Evolutionary conservation across 2,888 invertebrate species (phyloP).

Genomic region (Itoplectis maculator): DNA sequence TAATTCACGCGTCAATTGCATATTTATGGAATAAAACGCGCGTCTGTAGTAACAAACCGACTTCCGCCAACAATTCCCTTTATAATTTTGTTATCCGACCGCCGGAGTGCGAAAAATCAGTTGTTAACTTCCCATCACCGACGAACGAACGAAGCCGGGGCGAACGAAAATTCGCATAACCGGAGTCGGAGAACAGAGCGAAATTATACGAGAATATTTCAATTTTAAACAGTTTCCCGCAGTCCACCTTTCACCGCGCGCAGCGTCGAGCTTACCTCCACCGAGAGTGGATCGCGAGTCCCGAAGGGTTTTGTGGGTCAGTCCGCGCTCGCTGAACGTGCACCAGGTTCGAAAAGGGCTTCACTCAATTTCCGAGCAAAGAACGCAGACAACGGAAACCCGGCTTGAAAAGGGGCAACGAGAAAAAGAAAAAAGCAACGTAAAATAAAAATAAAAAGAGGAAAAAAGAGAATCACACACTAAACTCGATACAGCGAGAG

Average conservation of each 20-base stretch:
- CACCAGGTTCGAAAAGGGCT: conserved; percentile 29
- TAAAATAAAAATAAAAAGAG: conserved; percentile 20
- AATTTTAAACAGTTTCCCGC: neutral
- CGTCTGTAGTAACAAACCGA: neutral
- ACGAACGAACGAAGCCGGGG: neutral
- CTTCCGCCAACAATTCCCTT: neutral
- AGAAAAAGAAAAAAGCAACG: neutral
- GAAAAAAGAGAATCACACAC: conserved; percentile 45
- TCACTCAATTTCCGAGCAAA: conserved; percentile 31
- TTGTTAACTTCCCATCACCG: neutral
- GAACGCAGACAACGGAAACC: conserved; percentile 13
- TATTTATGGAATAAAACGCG: too few species aligned
- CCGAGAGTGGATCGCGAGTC: conserved; percentile 33
- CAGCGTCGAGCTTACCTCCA: conserved; percentile 44
- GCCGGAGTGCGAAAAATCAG: neutral
- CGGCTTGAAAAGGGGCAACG: conserved; percentile 2
- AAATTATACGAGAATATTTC: neutral
- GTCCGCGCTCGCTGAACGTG: conserved; percentile 25
- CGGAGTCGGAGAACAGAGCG: neutral
- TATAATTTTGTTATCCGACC: neutral
- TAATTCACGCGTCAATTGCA: too few species aligned
- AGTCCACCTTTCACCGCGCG: neutral
- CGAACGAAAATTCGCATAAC: neutral
- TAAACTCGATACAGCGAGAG: neutral
- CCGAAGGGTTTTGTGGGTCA: conserved; percentile 7